A percentile compares a stretch with the other conserved stretches of the same genome.
Evolutionary conservation across 2,113 vertebrate genomes (phyloP).

Genomic region (Sebastes schlegelii): DNA sequence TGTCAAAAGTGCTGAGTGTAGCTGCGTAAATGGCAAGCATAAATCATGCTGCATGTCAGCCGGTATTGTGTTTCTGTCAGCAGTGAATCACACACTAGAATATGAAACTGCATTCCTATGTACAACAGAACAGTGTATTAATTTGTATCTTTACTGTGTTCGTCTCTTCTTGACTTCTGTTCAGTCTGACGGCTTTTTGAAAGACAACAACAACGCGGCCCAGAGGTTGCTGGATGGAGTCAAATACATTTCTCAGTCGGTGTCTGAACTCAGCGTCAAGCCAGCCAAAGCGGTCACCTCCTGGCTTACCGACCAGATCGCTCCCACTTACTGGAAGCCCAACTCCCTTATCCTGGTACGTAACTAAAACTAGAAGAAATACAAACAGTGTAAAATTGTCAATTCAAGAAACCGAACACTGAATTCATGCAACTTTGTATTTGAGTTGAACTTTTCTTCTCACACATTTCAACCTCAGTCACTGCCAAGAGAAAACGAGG

Average conservation of each 20-base stretch:
- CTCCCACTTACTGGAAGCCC: slow-evolving; percentile 97
- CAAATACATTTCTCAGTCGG: slow-evolving; percentile 97
- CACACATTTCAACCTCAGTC: not conserved
- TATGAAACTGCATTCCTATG: not conserved
- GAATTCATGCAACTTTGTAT: not conserved
- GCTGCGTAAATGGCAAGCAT: not conserved
- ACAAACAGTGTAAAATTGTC: not conserved
- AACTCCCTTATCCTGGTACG: slow-evolving; percentile 96
- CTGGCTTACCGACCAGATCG: slow-evolving; percentile 99
- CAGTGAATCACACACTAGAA: not conserved
- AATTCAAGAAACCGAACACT: not conserved
- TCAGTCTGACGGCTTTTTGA: slow-evolving; percentile 94
- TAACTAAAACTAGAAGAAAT: not conserved
- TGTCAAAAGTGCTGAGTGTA: not conserved
- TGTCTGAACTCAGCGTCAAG: slow-evolving; percentile 96
- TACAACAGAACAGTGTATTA: not conserved
- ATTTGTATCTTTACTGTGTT: not conserved
- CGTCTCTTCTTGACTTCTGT: slow-evolving; percentile 15
- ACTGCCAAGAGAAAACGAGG: not conserved
- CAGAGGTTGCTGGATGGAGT: slow-evolving; percentile 97
- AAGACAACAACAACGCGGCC: slow-evolving; percentile 98
- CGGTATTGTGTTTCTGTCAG: no score
- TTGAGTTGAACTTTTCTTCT: not conserved
- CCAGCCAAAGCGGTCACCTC: slow-evolving; percentile 97
- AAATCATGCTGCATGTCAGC: no score